Base-by-base conservation (phyloP, 2,888 invertebrate genomes). In the Meandrusa payeni region DNA sequence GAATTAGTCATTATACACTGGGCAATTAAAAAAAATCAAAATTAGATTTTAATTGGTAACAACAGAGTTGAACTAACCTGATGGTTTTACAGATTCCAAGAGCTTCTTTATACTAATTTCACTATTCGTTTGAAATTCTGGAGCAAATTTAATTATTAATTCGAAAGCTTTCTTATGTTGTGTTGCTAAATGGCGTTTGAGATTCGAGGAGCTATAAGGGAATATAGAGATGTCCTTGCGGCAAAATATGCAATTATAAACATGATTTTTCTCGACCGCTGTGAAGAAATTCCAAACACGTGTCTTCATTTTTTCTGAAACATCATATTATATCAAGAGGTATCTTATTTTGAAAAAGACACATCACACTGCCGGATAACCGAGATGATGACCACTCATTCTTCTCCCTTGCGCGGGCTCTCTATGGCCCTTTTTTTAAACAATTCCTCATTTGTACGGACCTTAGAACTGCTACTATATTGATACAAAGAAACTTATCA, bases 221-320 rank as follows among this genome's bases (percentile, higher is more conserved):
- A 31, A 28, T 20, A 39, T 31, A 9, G 34, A 23, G 5, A 46
- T 23, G 1, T 22, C 23, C 12, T 40, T 41, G n/a, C 13, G 13
- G 17, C 48, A 48, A 28, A 48, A 34, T 20, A 40, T 19, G 26
- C 48, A 48, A 12, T 13, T 10, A 15, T 45, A 48, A 7, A 15
- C 3, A 1, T 22, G 38, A 13, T 40, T 40, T 5, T 19, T 12
- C 13, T 23, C 11, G 4, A 36, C 20, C 13, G 9, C 5, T 5
- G 20, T 42, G 22, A 36, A 41, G 29, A 48, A 48, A 29, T 46
- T 48, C 48, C 48, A 48, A 7, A 39, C 13, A 11, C 48, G 40
- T 2, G 41, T 34, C n/a, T 22, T 39, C 3, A 26, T 26, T 15
- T n/a, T 27, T 22, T 15, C 46, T 46, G 36, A 13, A 46, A 46